Conservation (phyloP, 2,113 vertebrate genomes). For the Numida meleagris region DNA sequence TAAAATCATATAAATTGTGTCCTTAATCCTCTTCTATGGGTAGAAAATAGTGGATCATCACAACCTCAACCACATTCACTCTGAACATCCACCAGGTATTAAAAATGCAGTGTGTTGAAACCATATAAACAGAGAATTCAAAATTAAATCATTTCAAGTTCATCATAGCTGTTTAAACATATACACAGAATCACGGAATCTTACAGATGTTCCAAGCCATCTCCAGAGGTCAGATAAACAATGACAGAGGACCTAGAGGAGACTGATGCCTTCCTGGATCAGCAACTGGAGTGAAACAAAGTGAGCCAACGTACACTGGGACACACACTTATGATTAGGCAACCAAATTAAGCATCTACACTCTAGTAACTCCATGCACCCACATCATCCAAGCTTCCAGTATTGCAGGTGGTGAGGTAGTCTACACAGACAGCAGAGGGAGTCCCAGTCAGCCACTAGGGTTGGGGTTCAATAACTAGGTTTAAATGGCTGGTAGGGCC, state of each 20-base stretch:
- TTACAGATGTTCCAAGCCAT: not conserved
- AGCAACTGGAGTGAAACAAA: not conserved
- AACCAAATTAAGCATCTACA: not conserved
- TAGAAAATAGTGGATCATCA: not conserved
- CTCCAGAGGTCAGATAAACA: not conserved
- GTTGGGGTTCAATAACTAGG: not conserved
- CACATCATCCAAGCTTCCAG: not conserved
- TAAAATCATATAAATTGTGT: not conserved
- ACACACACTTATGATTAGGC: not conserved
- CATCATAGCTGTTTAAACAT: not conserved
- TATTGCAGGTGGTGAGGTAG: not conserved
- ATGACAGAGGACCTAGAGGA: not conserved
- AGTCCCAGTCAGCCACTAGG: not conserved
- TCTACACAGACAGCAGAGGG: not conserved
- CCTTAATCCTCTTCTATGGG: not conserved
- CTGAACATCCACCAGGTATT: not conserved
- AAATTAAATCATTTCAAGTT: not conserved
- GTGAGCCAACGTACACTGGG: not conserved
- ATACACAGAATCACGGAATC: not conserved
- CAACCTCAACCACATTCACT: not conserved
- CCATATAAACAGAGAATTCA: not conserved
- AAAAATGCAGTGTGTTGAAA: not conserved
- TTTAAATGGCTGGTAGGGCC: not conserved
- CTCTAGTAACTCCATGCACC: not conserved
- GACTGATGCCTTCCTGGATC: not conserved